phyloP scores from a whole-genome alignment of 1,140 invertebrate species.

The Lamellibrachia luymesi region DNA sequence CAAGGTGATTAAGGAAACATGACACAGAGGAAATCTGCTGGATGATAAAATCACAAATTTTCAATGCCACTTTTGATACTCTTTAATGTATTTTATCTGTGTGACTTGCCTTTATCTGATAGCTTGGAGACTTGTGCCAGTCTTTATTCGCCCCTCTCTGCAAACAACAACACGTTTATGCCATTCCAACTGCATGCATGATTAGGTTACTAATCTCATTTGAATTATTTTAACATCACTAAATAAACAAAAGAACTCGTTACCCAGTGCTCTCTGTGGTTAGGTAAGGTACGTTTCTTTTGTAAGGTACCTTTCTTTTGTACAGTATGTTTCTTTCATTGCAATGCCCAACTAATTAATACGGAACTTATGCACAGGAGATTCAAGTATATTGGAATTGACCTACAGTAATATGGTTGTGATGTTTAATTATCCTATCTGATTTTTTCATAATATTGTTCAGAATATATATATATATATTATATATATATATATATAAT shows the following conservation, averaged over 20 bases:
- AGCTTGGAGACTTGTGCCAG: constrained; percentile 59
- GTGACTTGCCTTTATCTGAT: constrained; percentile 58
- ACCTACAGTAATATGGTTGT: no score
- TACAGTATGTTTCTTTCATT: neutral
- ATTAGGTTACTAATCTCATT: constrained; percentile 25
- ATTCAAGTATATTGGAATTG: no score
- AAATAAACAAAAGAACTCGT: neutral
- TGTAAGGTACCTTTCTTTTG: no score
- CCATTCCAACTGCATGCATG: constrained; percentile 5
- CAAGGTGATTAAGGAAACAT: neutral
- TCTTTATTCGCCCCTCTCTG: constrained; percentile 47
- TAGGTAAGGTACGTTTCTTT: no score
- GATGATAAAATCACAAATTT: neutral
- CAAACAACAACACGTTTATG: constrained; percentile 20
- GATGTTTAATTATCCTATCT: no score
- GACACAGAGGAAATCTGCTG: neutral
- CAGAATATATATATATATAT: neutral
- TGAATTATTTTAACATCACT: constrained; percentile 26
- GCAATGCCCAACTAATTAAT: neutral
- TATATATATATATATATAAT: no score
- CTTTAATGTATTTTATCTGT: neutral
- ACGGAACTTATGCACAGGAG: no score
- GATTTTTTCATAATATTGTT: neutral
- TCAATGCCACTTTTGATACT: neutral
- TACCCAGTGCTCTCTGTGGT: neutral